phyloP scores from a whole-genome alignment of 2,113 vertebrate genomes.

The Chaetodon auriga region DNA sequence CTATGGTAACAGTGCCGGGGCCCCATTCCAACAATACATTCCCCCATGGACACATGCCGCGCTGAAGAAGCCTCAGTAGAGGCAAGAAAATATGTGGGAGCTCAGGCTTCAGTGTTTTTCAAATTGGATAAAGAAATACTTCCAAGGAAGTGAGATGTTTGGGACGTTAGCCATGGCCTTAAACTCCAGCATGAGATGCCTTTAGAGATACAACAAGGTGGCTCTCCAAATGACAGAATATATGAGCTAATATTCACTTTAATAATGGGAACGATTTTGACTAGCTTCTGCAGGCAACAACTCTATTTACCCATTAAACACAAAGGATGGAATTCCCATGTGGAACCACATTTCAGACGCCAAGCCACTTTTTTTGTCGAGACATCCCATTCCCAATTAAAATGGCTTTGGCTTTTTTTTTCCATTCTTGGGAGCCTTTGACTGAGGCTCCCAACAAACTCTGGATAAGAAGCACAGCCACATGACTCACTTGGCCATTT shows the following conservation, averaged over 20 bases:
- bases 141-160: conserved; percentile 59
- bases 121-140: conserved; percentile 67
- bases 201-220: conserved; percentile 35
- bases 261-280: conserved; percentile 74
- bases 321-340: conserved; percentile 79
- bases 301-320: conserved; percentile 75
- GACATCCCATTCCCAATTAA: conserved; percentile 77
- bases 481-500: conserved; percentile 51
- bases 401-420: conserved; percentile 60
- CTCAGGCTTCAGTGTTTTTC: conserved; percentile 42
- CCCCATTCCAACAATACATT: conserved; percentile 58
- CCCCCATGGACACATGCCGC: conserved; percentile 49
- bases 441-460: conserved; percentile 41
- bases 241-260: conserved; percentile 63
- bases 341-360: conserved; percentile 71
- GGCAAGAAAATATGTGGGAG: conserved; percentile 43
- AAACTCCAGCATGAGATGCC: conserved; percentile 39
- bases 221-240: conserved; percentile 59
- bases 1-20: conserved; percentile 60
- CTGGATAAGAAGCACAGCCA: conserved; percentile 57
- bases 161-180: conserved; percentile 41
- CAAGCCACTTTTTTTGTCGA: conserved; percentile 54
- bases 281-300: conserved; percentile 62
- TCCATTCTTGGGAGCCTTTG: conserved; percentile 56
- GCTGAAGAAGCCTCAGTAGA: conserved; percentile 42